Evolutionary conservation across 2,797 vertebrate genomes (phyloP), one percentile per base, ranked within the genome.

Genomic region (Decapterus maruadsi): DNA sequence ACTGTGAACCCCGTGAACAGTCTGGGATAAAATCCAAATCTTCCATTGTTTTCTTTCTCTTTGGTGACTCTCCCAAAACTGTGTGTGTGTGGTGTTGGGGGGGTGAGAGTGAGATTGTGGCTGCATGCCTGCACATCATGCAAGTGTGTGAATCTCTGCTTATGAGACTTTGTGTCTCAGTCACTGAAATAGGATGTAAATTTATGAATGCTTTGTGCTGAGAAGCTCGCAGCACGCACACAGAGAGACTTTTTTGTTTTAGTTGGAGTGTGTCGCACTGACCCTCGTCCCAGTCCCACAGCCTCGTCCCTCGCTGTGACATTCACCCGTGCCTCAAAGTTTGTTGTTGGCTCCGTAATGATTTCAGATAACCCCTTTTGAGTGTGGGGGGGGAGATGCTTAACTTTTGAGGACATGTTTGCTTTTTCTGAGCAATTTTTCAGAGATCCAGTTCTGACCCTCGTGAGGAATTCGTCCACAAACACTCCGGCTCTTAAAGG

Each of bases 141-240:
- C 2, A 12, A 61, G 60, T 53, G 59, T 72, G 50, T 76, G 66
- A 83, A 67, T 87, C 62, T 26, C 45, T 16, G 57, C 34, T 45
- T 48, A 26, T 65, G 48, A 82, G 80, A 40, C 78, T 85, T 17
- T 0, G 51, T 74, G 82, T 90, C 80, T 82, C 80, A 22, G 75
- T 74, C 71, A 8, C 81, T 65, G 59, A 66, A 85, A 89, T 89
- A 22, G 56, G 79, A 93, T 93, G 89, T 83, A 89, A 78, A 93
- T 91, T 79, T 85, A 90, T 90, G 90, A 91, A 92, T 93, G 75
- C 68, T 91, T 89, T 70, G 72, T 40, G 68, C 61, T 69, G 66
- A 83, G 80, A 70, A 69, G 75, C 75, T 93, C 81, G 87, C 84
- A 81, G 69, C 20, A 26, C n/a, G 36, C 68, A 78, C 51, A 19